Base-by-base conservation (phyloP, 2,797 vertebrate genomes). In the Taenioides sp. region DNA sequence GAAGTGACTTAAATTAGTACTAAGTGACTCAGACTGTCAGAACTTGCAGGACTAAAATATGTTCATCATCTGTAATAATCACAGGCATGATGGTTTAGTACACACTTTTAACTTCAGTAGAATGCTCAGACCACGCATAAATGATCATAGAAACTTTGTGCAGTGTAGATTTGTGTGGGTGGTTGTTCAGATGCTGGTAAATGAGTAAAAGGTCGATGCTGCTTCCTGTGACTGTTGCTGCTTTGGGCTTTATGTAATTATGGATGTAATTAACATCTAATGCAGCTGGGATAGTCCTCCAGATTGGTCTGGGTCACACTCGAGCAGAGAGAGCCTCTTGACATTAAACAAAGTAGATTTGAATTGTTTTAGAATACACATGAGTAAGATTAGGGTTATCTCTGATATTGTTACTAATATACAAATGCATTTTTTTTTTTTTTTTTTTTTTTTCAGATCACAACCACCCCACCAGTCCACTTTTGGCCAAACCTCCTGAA, bases 381-480 rank as follows among this genome's bases (percentile, higher is more conserved):
- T 10, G 2, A 1, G 20, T 37, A 23, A 47, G 7, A 62, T 28
- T 59, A 59, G 14, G 27, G 28, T 37, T 37, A 34, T 62, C 34
- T n/a, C 31, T 37, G 28, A n/a, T 1, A 20, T 25, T 40, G 10
- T 23, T 47, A n/a, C 22, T 64, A 25, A 47, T 22, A 22, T 22
- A 50, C 6, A 47, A 16, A 27, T 25, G 25, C 6, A 17, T 23
- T 2, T 18, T 4, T 31, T 3, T 31, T 3, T 4, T 31, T 3
- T 31, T 3, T 37, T 37, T 37, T 37, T 2, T 11, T 18, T 28
- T 20, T 28, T 58, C 79, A 99, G 98, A 99, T 88, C 95, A 96
- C 82, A 92, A 95, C 75, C 96, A 98, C 88, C 96, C 97, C 5
- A 97, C 97, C 43, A 99, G 97, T 82, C 98, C 98, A 9, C 90